Conservation (phyloP, 2,113 vertebrate genomes). For the Eublepharis macularius region DNA sequence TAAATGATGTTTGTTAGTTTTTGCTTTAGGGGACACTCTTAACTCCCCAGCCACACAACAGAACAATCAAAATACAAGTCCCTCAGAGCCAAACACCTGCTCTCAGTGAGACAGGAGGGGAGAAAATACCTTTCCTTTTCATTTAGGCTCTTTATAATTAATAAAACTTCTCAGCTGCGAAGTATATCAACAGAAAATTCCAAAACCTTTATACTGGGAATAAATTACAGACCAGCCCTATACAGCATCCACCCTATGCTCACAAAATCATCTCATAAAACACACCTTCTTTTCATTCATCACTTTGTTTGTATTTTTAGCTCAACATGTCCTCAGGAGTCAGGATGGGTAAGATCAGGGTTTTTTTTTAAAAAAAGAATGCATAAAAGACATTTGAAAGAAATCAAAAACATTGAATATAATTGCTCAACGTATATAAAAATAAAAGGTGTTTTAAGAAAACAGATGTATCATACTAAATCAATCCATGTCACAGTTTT, state of each 20-base stretch:
- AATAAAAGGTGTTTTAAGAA: background rate
- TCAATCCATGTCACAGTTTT: background rate
- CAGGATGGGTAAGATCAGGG: background rate
- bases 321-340: background rate
- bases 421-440: background rate
- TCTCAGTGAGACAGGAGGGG: constrained; percentile 47
- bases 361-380: background rate
- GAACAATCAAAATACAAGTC: constrained; percentile 32
- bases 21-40: constrained; percentile 67
- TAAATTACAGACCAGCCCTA: background rate
- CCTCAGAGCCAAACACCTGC: constrained; percentile 72
- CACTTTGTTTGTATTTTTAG: background rate
- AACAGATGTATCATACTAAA: background rate
- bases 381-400: background rate
- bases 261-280: background rate
- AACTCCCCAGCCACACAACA: constrained; percentile 17
- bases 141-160: constrained; percentile 46
- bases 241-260: background rate
- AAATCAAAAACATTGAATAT: background rate
- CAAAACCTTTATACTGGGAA: background rate
- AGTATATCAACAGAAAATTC: background rate
- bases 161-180: constrained; percentile 41
- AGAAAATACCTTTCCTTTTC: constrained; percentile 28
- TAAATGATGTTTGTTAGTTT: constrained; percentile 56
- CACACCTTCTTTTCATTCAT: background rate